Conservation (phyloP, 2,888 invertebrate species). For the Pemphredon lugubris region DNA sequence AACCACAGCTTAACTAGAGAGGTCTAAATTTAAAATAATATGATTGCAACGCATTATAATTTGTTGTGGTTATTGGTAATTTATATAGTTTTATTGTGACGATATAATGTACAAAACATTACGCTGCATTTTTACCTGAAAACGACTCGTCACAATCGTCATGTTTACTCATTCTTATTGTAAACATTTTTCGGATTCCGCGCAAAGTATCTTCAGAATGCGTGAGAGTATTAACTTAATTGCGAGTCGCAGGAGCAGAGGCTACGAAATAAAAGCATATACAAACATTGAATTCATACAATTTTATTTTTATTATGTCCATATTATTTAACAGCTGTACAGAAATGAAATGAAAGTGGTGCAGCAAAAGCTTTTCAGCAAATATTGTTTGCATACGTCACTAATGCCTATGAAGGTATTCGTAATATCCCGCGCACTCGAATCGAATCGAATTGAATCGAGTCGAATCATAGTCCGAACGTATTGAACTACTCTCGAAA, state of each 20-base stretch:
- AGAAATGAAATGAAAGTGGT: neutral
- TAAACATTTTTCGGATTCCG: slow-evolving; percentile 3
- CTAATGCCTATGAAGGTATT: slow-evolving; percentile 6
- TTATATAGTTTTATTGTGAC: slow-evolving; percentile 25
- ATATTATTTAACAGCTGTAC: neutral
- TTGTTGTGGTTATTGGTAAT: slow-evolving; percentile 29
- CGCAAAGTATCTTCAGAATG: slow-evolving; percentile 26
- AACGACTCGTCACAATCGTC: neutral
- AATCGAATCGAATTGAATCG: no score
- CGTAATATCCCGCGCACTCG: slow-evolving; percentile 44
- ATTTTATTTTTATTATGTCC: slow-evolving; percentile 22
- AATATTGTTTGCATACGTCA: neutral
- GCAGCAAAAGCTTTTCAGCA: neutral
- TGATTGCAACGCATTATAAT: slow-evolving; percentile 7
- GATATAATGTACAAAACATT: slow-evolving; percentile 13
- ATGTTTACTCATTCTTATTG: slow-evolving; percentile 24
- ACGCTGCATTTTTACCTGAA: slow-evolving; percentile 23
- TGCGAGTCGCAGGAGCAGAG: slow-evolving; percentile 23
- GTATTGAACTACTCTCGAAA: slow-evolving; percentile 37
- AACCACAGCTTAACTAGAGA: neutral
- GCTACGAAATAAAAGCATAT: slow-evolving; percentile 12
- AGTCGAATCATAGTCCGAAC: no score
- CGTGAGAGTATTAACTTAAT: slow-evolving; percentile 4
- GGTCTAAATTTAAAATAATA: slow-evolving; percentile 19
- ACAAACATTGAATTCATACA: neutral